Base-by-base conservation (phyloP, 2,888 invertebrate species). In the Gerris lacustris region DNA sequence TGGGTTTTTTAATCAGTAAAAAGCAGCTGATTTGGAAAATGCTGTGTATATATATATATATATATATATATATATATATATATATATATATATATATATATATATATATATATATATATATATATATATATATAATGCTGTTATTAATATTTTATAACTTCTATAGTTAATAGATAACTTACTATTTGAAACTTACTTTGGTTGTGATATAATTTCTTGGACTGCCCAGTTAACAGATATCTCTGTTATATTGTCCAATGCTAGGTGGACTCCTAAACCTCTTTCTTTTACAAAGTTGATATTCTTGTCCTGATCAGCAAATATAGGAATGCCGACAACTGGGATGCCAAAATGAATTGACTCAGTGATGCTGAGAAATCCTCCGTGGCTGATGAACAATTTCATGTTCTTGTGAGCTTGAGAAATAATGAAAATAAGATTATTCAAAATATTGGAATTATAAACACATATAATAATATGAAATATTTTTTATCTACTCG, bases 301-400 rank as follows among this genome's bases (percentile, higher is more conserved):
- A 64, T 75, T 75, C 47, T 73, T 74, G 0, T 63, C 68, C 55
- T 75, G 75, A 66, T 75, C 75, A 6, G 72, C 75, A 62, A 75
- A 75, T 44, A 75, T 67, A 5, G 74, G 73, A 2, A 73, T 70
- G 0, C 74, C 75, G 5, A 75, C 67, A 6, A 75, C 63, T 7
- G 75, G 75, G 18, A 73, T 70, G 5, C 73, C 74, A 9, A 71
- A 69, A 45, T 74, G 47, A n/a, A 74, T 73, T 6, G 75, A 72
- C 68, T 75, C 75, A 6, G 72, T 18, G 44, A 70, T 68, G 1
- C 75, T 74, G 45, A 74, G 70, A 1, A 75, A 66, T 17, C 75
- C 75, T 31, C 75, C 75, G 15, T 75, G 75, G 5, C 74, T 75
- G 44, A 75, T 73, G 44, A 75, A 75, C 5, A 73, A 5, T 7